Conservation (phyloP, 2,797 vertebrate genomes). For the Micromesistius poutassou region DNA sequence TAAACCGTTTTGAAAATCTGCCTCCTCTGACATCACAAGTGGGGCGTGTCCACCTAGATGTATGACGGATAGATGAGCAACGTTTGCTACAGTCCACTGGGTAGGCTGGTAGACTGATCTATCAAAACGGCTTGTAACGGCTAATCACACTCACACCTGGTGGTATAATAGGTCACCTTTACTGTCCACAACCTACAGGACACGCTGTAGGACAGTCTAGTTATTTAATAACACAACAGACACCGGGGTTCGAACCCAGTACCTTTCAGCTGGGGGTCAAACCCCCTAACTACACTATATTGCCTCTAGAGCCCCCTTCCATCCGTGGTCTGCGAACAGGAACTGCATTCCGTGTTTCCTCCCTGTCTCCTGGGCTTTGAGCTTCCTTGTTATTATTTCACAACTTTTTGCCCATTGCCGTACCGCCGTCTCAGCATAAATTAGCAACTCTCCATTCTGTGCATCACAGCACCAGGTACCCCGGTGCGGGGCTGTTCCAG, state of each 20-base stretch:
- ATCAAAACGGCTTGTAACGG: no score
- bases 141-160: no score
- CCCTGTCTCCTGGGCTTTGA: background rate
- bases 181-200: background rate
- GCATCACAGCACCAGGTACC: constrained; percentile 36
- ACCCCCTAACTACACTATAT: background rate
- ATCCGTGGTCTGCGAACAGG: background rate
- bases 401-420: constrained; percentile 12
- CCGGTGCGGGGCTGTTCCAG: constrained; percentile 29
- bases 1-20: no score
- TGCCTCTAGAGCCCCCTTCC: background rate
- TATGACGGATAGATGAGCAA: no score
- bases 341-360: background rate
- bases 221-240: background rate
- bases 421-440: constrained; percentile 26
- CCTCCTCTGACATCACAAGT: no score
- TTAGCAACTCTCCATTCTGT: constrained; percentile 29
- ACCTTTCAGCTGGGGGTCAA: background rate
- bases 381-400: constrained; percentile 11
- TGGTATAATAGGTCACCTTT: no score
- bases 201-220: background rate
- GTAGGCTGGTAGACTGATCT: no score
- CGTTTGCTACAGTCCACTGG: no score
- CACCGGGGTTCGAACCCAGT: background rate
- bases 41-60: no score